phyloP scores from a whole-genome alignment of 2,797 vertebrate species.

The Rachycentron canadum region DNA sequence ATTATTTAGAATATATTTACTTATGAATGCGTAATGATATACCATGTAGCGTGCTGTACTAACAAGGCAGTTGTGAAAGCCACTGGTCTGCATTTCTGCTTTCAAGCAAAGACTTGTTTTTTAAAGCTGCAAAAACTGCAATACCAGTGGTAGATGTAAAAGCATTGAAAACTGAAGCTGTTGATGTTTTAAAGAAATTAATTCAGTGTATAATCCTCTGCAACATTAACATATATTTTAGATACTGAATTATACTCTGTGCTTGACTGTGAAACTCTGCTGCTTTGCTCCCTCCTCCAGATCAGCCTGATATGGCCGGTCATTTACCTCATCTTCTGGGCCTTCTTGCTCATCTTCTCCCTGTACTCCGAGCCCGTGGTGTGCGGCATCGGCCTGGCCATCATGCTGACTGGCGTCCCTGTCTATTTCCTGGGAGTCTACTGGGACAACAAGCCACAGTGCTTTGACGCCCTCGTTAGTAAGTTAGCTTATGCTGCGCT shows the following conservation, averaged over 20 bases:
- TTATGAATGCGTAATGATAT: not conserved
- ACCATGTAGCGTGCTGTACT: not conserved
- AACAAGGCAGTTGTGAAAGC: not conserved
- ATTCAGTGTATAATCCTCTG: not conserved
- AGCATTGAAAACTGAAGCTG: not conserved
- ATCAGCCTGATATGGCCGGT: conserved; percentile 92
- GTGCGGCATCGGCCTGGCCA: conserved; percentile 93
- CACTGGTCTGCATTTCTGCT: not conserved
- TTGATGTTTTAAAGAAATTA: not conserved
- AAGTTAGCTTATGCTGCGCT: conserved; percentile 55
- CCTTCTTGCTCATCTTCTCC: conserved; percentile 94
- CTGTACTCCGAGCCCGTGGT: conserved; percentile 94
- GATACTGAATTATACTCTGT: not conserved
- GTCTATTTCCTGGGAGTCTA: conserved; percentile 95
- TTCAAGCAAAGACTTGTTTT: not conserved
- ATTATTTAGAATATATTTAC: not conserved
- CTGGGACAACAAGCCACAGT: conserved; percentile 93
- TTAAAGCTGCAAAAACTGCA: too few relatives aligned
- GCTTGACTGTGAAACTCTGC: not conserved
- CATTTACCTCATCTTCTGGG: conserved; percentile 95
- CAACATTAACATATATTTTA: not conserved
- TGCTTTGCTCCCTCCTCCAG: conserved; percentile 68
- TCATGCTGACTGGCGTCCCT: conserved; percentile 94
- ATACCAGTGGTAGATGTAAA: not conserved
- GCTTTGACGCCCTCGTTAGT: conserved; percentile 89